Evolutionary conservation across 1,140 invertebrate genomes (phyloP), one percentile per base, ranked within the genome.

Genomic region (Lordiphosa stackelbergi): DNA sequence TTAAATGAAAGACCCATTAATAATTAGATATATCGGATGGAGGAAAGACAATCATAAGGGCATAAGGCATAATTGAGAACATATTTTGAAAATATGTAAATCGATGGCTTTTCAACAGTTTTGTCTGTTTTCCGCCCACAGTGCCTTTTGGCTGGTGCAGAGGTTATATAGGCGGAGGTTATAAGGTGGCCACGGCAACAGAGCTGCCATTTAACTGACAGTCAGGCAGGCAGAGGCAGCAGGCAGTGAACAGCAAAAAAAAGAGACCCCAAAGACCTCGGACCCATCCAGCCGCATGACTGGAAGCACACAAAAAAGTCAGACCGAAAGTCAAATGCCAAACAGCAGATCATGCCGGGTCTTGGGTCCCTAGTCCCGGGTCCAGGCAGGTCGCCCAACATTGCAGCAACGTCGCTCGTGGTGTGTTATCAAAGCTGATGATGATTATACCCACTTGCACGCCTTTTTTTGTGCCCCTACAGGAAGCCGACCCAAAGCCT

Each of bases 351-450:
- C 73, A 85, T 72, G 68, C 53, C 73, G 59, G 71, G 72, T 53
- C 53, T 38, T 43, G 52, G 48, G 31, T 45, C 42, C 19, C 34
- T 36, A 34, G 37, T 31, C 41, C 58, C 41, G 63, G 63, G 77
- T 61, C 53, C 74, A 61, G 75, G 47, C 74, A 64, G 73, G 73
- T 78, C 74, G 74, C 37, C 37, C 12, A 46, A 58, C 51, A 52
- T 51, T 60, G 62, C 69, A 51, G 46, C 70, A 65, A 63, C 74
- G 58, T 62, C 73, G 78, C 69, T 83, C 53, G 78, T 83, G 78
- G 79, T 84, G 78, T 84, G 78, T 84, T 84, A 84, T 84, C 78
- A 84, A 84, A 84, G 78, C 79, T 85, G 78, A 84, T 84, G 78
- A 84, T 84, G 79, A 84, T 85, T 84, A 84, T 84, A 84, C 79